Conservation (phyloP, 2,888 invertebrate species). For the Amitus sp. region DNA sequence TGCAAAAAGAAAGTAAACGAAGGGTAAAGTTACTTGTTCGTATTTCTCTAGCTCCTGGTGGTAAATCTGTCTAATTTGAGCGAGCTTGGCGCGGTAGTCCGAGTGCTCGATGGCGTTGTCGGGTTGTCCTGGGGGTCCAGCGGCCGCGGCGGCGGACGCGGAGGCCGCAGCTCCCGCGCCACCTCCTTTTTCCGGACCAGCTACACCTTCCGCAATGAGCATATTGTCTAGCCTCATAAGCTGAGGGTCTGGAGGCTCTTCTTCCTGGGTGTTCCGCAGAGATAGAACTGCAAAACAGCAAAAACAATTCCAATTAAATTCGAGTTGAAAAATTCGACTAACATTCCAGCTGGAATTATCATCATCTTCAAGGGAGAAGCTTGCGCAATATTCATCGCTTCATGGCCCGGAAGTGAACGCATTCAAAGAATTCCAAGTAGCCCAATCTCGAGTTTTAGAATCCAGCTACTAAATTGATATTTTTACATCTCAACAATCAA, state of each 20-base stretch:
- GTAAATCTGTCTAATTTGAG: constrained; percentile 98
- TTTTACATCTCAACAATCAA: too few species aligned
- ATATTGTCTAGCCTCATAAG: constrained; percentile 99
- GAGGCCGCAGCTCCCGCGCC: constrained; percentile 90
- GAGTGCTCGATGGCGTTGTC: constrained; percentile 99
- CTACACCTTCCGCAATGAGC: constrained; percentile 98
- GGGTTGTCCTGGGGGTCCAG: constrained; percentile 77
- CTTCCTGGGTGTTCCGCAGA: constrained; percentile 96
- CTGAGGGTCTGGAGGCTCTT: constrained; percentile 98
- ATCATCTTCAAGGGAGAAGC: too few species aligned
- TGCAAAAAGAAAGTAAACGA: too few species aligned
- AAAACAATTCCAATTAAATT: neutral
- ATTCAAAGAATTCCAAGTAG: too few species aligned
- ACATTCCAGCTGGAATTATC: too few species aligned
- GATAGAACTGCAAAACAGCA: constrained; percentile 78
- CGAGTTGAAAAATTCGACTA: too few species aligned
- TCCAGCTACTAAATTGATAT: too few species aligned
- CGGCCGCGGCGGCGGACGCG: constrained; percentile 84
- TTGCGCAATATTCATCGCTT: too few species aligned
- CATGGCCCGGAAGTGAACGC: too few species aligned
- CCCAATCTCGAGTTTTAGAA: too few species aligned
- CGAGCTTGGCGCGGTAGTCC: constrained; percentile 98
- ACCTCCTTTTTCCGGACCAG: constrained; percentile 94
- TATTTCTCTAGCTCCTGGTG: constrained; percentile 99
- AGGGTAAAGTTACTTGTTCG: constrained; percentile 94